Evolutionary conservation across 2,888 invertebrate species (phyloP).

Genomic region (Agrilus mali): DNA sequence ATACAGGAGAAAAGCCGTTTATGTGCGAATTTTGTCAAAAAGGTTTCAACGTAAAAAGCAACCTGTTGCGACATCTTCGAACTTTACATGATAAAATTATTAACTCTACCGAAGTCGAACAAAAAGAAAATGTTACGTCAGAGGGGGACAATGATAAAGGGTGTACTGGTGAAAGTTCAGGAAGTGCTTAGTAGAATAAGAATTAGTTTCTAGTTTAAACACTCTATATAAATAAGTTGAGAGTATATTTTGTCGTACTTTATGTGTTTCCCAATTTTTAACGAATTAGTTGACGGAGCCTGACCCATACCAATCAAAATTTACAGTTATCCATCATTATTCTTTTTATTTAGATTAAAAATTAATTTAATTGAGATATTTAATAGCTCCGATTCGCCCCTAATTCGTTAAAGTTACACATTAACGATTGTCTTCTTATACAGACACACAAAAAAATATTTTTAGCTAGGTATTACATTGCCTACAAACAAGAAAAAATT

Average conservation of each 20-base stretch:
- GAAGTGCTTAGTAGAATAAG: no score
- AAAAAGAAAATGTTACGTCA: conserved; percentile 11
- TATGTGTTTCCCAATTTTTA: no score
- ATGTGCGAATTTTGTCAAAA: conserved; percentile 63
- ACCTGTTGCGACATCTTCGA: conserved; percentile 58
- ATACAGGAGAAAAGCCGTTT: conserved; percentile 62
- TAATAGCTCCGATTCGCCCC: background rate
- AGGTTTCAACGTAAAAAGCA: conserved; percentile 69
- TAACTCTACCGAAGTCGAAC: conserved; percentile 29
- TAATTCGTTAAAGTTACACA: background rate
- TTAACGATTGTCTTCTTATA: background rate
- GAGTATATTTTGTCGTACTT: no score
- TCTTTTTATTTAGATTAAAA: no score
- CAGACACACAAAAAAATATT: background rate
- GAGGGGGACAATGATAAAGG: background rate
- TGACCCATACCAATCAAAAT: no score
- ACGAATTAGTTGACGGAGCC: no score
- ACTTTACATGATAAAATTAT: conserved; percentile 61
- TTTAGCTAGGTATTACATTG: no score
- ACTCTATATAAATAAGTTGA: no score
- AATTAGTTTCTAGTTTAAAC: no score
- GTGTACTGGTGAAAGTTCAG: no score
- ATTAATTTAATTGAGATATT: background rate
- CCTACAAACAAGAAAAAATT: background rate
- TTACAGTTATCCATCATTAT: no score